These are phyloP conservation scores for Keiferia lycopersicella DNA, from an alignment of 2,888 invertebrate species.

Conservation along the genomic window DNA sequence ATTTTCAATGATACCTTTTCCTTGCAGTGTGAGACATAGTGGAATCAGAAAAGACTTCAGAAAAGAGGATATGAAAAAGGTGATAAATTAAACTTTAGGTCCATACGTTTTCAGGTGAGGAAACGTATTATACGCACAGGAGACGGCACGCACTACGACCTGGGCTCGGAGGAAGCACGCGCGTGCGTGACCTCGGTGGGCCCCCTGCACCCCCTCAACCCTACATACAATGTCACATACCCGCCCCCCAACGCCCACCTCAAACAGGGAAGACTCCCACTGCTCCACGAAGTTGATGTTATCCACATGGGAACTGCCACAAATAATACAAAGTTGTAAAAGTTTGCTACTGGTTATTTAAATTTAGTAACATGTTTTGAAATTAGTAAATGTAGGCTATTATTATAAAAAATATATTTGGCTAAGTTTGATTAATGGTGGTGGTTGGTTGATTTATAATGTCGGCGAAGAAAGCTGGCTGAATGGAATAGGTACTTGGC, in stretches of 20 bases:
- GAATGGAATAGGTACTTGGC: no score
- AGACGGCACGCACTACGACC: conserved; percentile 82
- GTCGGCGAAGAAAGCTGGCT: no score
- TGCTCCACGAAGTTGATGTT: conserved; percentile 62
- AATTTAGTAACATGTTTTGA: background rate
- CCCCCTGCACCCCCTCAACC: conserved; percentile 67
- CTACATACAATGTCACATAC: conserved; percentile 57
- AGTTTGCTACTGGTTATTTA: background rate
- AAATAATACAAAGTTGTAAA: background rate
- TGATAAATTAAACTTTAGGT: background rate
- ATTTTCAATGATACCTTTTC: no score
- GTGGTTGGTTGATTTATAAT: no score
- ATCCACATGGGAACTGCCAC: background rate
- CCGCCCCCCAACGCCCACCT: conserved; percentile 52
- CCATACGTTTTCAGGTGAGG: conserved; percentile 57
- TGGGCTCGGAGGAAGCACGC: conserved; percentile 64
- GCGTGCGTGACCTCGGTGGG: conserved; percentile 57
- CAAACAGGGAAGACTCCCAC: conserved; percentile 58
- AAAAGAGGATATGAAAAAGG: no score
- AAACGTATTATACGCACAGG: conserved; percentile 83
- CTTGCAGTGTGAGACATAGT: no score
- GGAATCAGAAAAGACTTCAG: no score
- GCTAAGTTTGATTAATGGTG: no score
- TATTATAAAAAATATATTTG: no score
- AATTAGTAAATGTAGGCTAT: no score